A percentile compares a stretch with the other conserved stretches of the same genome.
Conservation (phyloP, 2,888 invertebrate species). For the Phyllotreta striolata region DNA sequence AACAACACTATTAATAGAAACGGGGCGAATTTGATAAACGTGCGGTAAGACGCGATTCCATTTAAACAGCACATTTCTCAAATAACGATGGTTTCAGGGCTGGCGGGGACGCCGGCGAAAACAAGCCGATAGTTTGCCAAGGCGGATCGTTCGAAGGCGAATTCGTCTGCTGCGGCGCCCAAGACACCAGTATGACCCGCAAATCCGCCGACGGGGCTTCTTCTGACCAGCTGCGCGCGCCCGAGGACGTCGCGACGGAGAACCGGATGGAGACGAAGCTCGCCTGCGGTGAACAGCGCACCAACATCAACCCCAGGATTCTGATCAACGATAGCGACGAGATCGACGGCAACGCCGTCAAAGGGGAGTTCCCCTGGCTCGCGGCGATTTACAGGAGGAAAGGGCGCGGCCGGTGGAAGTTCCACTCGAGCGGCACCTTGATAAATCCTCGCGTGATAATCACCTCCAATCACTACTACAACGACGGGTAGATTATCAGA, state of each 20-base stretch:
- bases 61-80: no score
- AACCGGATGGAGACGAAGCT: neutral
- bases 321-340: conserved; percentile 34
- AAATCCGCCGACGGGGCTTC: no score
- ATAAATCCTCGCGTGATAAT: conserved; percentile 48
- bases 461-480: conserved; percentile 46
- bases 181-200: conserved; percentile 1
- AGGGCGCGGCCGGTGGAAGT: conserved; percentile 34
- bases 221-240: no score
- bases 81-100: no score
- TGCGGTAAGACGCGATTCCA: conserved; percentile 30
- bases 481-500: conserved; percentile 39
- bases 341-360: conserved; percentile 33
- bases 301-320: conserved; percentile 41
- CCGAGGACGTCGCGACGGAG: neutral
- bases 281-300: conserved; percentile 40
- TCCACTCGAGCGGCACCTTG: conserved; percentile 44
- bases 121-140: conserved; percentile 15
- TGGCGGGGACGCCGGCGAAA: no score
- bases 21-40: conserved; percentile 38
- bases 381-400: conserved; percentile 40
- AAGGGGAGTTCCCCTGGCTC: conserved; percentile 49
- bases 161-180: conserved; percentile 26
- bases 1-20: conserved; percentile 42
- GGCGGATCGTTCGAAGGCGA: conserved; percentile 25